Evolutionary conservation across 2,113 vertebrate genomes (phyloP), one percentile per base, ranked within the genome.

Genomic region (Channa maculata): DNA sequence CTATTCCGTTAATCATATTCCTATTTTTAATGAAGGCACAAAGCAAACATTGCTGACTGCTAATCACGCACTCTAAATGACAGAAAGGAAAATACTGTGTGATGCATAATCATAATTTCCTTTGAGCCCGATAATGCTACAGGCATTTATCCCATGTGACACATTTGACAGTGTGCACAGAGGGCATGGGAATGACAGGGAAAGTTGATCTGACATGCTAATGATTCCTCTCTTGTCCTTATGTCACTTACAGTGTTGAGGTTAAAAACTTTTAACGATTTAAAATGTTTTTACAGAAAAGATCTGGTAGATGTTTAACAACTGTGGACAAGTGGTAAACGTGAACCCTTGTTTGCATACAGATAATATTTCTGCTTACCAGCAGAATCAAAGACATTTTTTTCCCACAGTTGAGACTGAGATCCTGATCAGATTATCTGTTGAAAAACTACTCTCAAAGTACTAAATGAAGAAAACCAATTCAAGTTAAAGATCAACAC

Each of bases 31-130:
- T 24, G 24, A 50, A 3, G 6, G 3, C 8, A 41, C 2, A 46
- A 52, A 7, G 6, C 13, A 8, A 36, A 45, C 38, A 49, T 4
- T 63, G 10, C 48, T 45, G 1, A 37, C n/a, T 43, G 24, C 45
- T 14, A 1, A 44, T 79, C 62, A 55, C 13, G 3, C 54, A 68
- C 61, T 58, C 24, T 43, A 11, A 41, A 8, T 33, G 76, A 48
- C 34, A 58, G 46, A 61, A 50, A 62, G 55, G 59, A 75, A 71
- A 62, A 49, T 55, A 14, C 71, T 62, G 34, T 45, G 67, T 34
- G 49, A 75, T 14, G 41, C n/a, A 50, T 41, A 37, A 49, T 57
- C 75, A 59, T 66, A 70, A 68, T 70, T 70, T 80, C 24, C 41
- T 54, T 37, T 55, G 49, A 83, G 52, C 41, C 34, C 51, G 37